phyloP scores from a whole-genome alignment of 2,113 vertebrate genomes.

The Microcebus tavaratra region DNA sequence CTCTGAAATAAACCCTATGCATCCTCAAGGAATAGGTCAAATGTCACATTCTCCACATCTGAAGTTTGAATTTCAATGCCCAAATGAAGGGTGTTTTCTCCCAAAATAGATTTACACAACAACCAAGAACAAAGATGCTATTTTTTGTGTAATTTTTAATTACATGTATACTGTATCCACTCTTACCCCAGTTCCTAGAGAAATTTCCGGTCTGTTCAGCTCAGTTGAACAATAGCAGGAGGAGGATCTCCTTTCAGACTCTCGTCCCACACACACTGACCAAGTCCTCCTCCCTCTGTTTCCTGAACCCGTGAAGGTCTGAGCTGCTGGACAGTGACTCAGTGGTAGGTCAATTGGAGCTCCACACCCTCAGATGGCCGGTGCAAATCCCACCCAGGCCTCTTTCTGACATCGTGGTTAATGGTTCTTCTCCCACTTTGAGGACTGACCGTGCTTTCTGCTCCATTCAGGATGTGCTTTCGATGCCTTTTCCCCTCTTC shows the following conservation, averaged over 20 bases:
- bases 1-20: neutral
- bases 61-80: neutral
- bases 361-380: neutral
- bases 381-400: neutral
- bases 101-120: neutral
- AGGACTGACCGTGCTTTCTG: rapidly evolving
- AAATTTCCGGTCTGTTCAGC: neutral
- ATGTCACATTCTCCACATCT: neutral
- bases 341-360: neutral
- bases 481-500: neutral
- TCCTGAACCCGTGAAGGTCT: rapidly evolving
- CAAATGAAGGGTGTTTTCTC: neutral
- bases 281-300: neutral
- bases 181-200: neutral
- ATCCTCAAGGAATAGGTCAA: neutral
- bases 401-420: neutral
- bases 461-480: neutral
- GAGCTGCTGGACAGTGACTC: neutral
- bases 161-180: neutral
- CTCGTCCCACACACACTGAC: neutral
- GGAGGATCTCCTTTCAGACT: neutral
- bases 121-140: neutral
- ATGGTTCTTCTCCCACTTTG: neutral
- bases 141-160: neutral
- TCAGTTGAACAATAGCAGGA: neutral